Evolutionary conservation across 1,140 invertebrate species (phyloP), one percentile per base, ranked within the genome.

Genomic region (Cyclina sinensis): DNA sequence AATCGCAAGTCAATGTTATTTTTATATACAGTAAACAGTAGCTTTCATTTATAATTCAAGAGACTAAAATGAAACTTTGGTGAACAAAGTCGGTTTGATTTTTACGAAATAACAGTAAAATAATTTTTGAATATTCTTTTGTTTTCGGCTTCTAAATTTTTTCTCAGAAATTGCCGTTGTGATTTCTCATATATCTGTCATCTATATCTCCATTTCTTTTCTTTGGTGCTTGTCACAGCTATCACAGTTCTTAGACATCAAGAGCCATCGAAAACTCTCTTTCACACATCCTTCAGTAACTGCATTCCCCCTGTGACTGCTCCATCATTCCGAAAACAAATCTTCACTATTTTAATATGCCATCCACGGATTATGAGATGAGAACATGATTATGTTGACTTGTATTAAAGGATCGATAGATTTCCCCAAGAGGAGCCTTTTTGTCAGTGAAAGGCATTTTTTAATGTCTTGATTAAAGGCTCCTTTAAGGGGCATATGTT

Each of bases 341-440:
- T 78, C 74, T 78, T 27, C 11, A 24, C 27, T 78, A 51, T 48
- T 46, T 54, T 48, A 35, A 51, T 78, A 78, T 48, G 74, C 43
- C 43, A 46, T 35, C n/a, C 48, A 54, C 46, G 27, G 74, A 78
- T 78, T 78, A 78, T 51, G 48, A 48, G 32, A 46, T 51, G 74
- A 54, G 74, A 78, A 78, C 54, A 78, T 78, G 14, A 46, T 78
- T 57, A 54, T 78, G 74, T 78, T 48, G 74, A 78, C 35, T 78
- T 54, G 74, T 78, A 51, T 46, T 78, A 24, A 54, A 46, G 74
- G 46, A 78, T 78, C 74, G 48, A 78, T 78, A 78, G 30, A 30
- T 78, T 12, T 51, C 39, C 74, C 32, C 74, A 9, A 51, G 46
- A 78, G 74, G 46, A 16, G 14, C 18, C 18, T n/a, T n/a, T n/a